Base-by-base conservation (phyloP, 2,113 vertebrate species). In the Neoarius graeffei region DNA sequence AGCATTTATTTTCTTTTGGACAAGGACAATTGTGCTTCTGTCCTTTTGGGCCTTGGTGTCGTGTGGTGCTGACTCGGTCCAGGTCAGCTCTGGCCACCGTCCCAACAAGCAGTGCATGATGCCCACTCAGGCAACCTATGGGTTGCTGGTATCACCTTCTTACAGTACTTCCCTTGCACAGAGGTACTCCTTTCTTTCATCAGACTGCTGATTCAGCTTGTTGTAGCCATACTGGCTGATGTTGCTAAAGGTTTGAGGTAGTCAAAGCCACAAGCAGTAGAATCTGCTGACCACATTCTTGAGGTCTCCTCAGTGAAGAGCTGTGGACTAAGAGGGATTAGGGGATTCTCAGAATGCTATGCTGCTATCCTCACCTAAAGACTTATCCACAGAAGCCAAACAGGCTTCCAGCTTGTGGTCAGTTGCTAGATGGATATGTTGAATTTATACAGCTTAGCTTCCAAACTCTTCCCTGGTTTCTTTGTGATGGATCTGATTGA, bases 211-310 rank as follows among this genome's bases (percentile, higher is more conserved):
- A 62, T 48, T 62, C 57, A 82, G 57, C 59, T 84, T 66, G 82
- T 84, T 82, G 57, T 82, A 67, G 35, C 42, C 8, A n/a, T 84
- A 27, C 14, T 84, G 80, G 19, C 25, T 2, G 23, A 84, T 84
- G 62, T 13, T 54, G 25, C 48, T 27, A 52, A 84, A 35, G 42
- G 62, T 67, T 67, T 84, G 62, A 52, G 82, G 62, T 52, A 1
- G 42, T 84, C 8, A 52, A 67, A n/a, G 35, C 60, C 81, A 50
- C 81, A 83, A 66, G 42, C 23, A 83, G 10, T 64, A 42, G 35
- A 66, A 83, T 50, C 10, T 67, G 42, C 62, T 84, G 62, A 84
- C 62, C 82, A 84, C 82, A 67, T 84, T 67, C 42, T 52, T 84
- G 13, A 84, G 62, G 48, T 84, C 62, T 67, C n/a, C 62, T 54